Base-by-base conservation (phyloP, 2,888 invertebrate species). In the Priocnemis perturbator region DNA sequence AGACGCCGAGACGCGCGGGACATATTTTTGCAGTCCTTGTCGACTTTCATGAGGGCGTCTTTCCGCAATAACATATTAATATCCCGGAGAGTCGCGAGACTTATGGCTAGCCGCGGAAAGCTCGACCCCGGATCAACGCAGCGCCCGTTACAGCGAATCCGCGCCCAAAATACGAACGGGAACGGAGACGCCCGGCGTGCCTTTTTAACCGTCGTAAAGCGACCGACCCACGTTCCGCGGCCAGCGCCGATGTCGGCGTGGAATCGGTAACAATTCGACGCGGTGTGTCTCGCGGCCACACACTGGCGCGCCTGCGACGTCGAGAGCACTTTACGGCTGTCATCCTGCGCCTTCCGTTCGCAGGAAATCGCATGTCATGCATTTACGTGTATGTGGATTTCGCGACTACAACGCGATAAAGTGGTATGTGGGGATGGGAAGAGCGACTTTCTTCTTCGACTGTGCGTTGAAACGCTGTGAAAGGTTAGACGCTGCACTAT, bases 31-130 rank as follows among this genome's bases (percentile, higher is more conserved):
- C 82, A 81, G 79, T 85, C 84, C 87, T 87, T 85, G 86, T 89
- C 89, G 88, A 89, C 88, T 89, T 89, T 89, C 88, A 89, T 88
- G 88, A 89, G 88, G 83, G 84, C 86, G 86, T 86, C 87, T 87
- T 86, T 85, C 83, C 84, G 87, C 89, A 89, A 89, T 89, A 89
- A 89, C 89, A 86, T 89, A 89, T 89, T 89, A 89, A 89, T 89
- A 89, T 87, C 86, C 69, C 76, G 73, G 77, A 76, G 75, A 77
- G 67, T 74, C 69, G 69, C 66, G 79, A 85, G 86, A 87, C 85
- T 86, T 86, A 86, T 86, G 82, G 71, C 73, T 68, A 64, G 73
- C 78, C 76, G 75, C 72, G 72, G 71, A 80, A 81, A 81, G 74
- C 81, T 81, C 84, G 82, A 83, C 81, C 81, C 81, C 69, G 85